Evolutionary conservation across 2,113 vertebrate genomes (phyloP).

Genomic region (Prietella phreatophila): DNA sequence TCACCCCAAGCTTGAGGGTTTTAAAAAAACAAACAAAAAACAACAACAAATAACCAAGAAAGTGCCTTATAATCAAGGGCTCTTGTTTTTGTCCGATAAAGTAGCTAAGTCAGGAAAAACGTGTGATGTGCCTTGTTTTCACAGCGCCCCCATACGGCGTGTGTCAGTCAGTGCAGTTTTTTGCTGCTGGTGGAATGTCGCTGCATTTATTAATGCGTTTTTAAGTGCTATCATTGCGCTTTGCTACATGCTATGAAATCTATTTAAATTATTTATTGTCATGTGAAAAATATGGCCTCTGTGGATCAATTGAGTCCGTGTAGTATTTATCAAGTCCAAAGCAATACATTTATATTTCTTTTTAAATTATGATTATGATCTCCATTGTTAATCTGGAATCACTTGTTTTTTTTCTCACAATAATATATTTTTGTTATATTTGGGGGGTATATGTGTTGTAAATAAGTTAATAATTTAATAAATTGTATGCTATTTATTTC

Average conservation of each 20-base stretch:
- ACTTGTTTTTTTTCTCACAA: constrained; percentile 98
- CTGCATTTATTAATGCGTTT: constrained; percentile 85
- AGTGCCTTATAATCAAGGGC: constrained; percentile 81
- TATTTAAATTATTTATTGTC: constrained; percentile 99
- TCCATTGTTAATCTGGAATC: constrained; percentile 99
- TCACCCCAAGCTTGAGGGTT: constrained; percentile 42
- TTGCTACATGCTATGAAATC: constrained; percentile 94
- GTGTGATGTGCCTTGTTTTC: constrained; percentile 80
- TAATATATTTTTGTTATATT: constrained; percentile 99
- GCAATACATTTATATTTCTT: constrained; percentile 99
- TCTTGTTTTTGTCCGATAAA: constrained; percentile 35
- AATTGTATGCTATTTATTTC: constrained; percentile 99
- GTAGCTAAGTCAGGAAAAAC: constrained; percentile 67
- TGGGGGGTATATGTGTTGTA: constrained; percentile 97
- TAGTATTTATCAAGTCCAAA: constrained; percentile 99
- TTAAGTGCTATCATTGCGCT: constrained; percentile 94
- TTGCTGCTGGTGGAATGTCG: constrained; percentile 87
- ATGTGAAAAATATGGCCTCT: constrained; percentile 97
- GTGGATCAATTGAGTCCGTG: constrained; percentile 96
- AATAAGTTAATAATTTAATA: constrained; percentile 99
- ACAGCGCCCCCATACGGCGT: constrained; percentile 85
- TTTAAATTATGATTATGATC: constrained; percentile 99
- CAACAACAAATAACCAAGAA: constrained; percentile 82
- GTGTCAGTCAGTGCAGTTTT: constrained; percentile 84
- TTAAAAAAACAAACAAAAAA: constrained; percentile 48